Evolutionary conservation across 2,888 invertebrate genomes (phyloP).

Genomic region (Pachycephus smyrnensis): DNA sequence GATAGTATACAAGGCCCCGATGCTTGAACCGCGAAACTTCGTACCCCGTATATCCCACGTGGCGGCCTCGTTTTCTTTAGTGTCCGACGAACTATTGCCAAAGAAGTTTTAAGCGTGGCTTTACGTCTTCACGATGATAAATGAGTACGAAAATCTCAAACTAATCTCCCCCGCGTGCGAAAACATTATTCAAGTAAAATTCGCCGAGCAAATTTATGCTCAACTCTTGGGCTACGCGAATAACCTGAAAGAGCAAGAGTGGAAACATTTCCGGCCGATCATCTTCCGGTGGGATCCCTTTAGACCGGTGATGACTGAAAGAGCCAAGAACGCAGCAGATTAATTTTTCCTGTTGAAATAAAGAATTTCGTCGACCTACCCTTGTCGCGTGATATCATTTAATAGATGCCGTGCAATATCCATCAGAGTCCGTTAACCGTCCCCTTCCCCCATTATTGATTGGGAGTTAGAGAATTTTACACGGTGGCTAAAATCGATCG

Average conservation of each 20-base stretch:
- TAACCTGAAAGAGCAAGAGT: not conserved
- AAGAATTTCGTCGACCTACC: not conserved
- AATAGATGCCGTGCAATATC: not conserved
- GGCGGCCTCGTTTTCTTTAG: conserved; percentile 27
- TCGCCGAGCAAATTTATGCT: not conserved
- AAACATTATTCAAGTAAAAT: conserved; percentile 8
- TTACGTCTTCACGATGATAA: conserved; percentile 29
- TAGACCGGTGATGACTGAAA: not conserved
- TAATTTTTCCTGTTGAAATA: not conserved
- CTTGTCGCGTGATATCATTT: not conserved
- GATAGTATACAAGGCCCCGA: not conserved
- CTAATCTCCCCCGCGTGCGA: conserved; percentile 3
- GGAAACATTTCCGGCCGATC: not conserved
- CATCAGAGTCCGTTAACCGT: not conserved
- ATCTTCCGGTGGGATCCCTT: not conserved
- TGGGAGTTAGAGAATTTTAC: too few relatives aligned
- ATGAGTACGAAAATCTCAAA: conserved; percentile 13
- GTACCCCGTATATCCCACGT: not conserved
- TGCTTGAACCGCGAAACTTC: not conserved
- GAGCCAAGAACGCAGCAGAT: not conserved
- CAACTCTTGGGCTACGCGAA: not conserved
- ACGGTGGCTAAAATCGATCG: not conserved
- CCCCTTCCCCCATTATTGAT: too few relatives aligned
- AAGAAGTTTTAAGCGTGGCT: conserved; percentile 45
- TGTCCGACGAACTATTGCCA: conserved; percentile 43